These are phyloP conservation scores for Halichoerus grypus DNA, from an alignment of 2,113 vertebrate species.

Conservation along the genomic window DNA sequence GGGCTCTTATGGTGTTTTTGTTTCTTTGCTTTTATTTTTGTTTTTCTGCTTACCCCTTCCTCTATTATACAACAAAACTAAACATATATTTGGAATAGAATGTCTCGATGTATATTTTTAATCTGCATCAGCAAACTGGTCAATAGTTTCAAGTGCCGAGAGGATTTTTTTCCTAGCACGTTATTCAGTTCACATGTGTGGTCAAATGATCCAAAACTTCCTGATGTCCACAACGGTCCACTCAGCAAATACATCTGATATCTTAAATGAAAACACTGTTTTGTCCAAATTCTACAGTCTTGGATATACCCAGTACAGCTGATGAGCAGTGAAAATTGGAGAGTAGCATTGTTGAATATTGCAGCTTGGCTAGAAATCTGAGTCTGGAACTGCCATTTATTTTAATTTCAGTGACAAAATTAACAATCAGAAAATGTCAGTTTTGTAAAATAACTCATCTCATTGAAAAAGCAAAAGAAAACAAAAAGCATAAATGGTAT, in stretches of 20 bases:
- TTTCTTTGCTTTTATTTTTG: not conserved
- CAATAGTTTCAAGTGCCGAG: not conserved
- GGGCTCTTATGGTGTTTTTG: not conserved
- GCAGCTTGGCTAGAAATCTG: not conserved
- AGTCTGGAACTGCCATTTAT: not conserved
- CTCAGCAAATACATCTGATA: not conserved
- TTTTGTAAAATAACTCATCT: not conserved
- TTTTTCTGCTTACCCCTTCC: not conserved
- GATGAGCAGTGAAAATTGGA: not conserved
- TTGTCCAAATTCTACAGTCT: not conserved
- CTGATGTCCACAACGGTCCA: not conserved
- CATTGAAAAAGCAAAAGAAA: not conserved
- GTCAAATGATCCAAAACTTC: not conserved
- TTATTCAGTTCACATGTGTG: not conserved
- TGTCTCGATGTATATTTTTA: not conserved
- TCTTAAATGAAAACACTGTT: not conserved
- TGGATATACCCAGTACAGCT: not conserved
- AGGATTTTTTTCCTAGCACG: not conserved
- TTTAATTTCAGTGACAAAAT: constrained; percentile 33
- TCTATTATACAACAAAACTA: not conserved
- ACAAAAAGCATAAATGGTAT: not conserved
- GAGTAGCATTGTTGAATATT: not conserved
- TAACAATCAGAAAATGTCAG: not conserved
- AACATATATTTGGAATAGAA: not conserved
- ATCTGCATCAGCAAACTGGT: not conserved